These are phyloP conservation scores for Orcinus orca DNA, from an alignment of 2,113 vertebrate genomes.

Conservation along the genomic window DNA sequence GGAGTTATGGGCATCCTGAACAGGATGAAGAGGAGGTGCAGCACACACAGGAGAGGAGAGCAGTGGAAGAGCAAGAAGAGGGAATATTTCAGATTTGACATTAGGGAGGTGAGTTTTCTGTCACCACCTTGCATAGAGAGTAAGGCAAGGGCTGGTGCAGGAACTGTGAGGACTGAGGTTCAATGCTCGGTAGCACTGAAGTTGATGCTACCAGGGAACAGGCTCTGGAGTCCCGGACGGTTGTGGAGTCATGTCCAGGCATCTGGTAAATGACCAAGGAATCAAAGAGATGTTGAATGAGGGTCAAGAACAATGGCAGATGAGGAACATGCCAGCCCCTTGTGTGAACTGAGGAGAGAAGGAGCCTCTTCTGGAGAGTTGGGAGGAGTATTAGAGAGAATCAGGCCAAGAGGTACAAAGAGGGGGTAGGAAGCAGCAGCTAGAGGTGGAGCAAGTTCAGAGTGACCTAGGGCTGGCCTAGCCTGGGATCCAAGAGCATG, in stretches of 20 bases:
- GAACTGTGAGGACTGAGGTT: not conserved
- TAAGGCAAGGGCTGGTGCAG: not conserved
- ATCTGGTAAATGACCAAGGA: not conserved
- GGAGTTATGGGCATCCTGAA: not conserved
- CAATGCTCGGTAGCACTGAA: not conserved
- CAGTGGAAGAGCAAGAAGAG: not conserved
- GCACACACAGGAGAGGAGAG: not conserved
- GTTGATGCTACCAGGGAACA: not conserved
- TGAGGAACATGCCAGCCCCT: not conserved
- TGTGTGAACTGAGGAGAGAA: not conserved
- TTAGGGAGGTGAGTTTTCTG: not conserved
- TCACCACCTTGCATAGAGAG: not conserved
- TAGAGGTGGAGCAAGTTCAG: not conserved
- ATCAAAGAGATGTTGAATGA: not conserved
- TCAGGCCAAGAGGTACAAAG: not conserved
- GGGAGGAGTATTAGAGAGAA: too few relatives aligned
- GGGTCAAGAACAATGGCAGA: not conserved
- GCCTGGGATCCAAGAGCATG: not conserved
- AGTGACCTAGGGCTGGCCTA: not conserved
- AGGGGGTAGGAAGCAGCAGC: not conserved
- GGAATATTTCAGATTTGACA: not conserved
- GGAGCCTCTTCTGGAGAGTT: not conserved
- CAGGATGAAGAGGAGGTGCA: not conserved
- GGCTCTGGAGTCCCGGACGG: not conserved
- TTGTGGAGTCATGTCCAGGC: not conserved